Conservation (phyloP, 2,113 vertebrate genomes). For the Prinia subflava region DNA sequence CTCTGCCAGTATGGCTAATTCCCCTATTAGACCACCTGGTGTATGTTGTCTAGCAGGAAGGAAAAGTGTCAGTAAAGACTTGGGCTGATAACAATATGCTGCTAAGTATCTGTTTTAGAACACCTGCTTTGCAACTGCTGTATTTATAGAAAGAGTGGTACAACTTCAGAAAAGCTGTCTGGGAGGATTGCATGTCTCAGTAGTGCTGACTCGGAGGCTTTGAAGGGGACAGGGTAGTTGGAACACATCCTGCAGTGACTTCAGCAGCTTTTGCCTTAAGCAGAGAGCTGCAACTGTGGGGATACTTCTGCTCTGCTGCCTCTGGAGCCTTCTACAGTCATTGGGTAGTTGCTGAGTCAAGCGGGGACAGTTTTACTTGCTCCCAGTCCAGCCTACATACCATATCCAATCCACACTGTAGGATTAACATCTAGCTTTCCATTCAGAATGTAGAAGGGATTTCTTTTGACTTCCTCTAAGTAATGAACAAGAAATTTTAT, state of each 20-base stretch:
- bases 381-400: not conserved
- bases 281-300: not conserved
- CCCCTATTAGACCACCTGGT: not conserved
- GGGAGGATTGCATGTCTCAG: not conserved
- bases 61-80: not conserved
- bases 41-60: not conserved
- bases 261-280: not conserved
- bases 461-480: not conserved
- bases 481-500: not conserved
- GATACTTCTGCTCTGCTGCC: not conserved
- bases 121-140: not conserved
- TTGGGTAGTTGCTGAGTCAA: not conserved
- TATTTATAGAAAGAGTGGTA: not conserved
- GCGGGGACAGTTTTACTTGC: not conserved
- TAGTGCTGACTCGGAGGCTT: not conserved
- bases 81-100: not conserved
- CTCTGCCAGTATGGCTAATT: not conserved
- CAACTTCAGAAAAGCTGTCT: not conserved
- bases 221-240: not conserved
- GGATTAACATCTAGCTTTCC: not conserved
- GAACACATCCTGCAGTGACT: not conserved
- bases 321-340: not conserved
- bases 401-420: not conserved
- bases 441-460: not conserved
- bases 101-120: too few relatives aligned